These are phyloP conservation scores for Danionella dracula DNA, from an alignment of 2,797 vertebrate genomes.

Conservation along the genomic window DNA sequence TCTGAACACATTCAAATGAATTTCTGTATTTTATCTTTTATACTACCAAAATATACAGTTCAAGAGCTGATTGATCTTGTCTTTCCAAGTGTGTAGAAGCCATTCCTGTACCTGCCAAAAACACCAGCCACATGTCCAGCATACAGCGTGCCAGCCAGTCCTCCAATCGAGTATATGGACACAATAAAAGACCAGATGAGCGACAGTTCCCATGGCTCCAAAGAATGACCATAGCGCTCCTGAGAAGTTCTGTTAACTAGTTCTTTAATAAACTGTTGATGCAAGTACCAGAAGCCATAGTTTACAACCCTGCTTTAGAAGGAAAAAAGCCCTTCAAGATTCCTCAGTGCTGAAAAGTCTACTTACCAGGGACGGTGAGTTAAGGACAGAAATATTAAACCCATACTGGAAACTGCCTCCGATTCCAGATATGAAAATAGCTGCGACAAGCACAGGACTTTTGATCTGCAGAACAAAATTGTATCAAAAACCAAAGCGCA, in stretches of 20 bases:
- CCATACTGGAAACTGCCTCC: constrained; percentile 77
- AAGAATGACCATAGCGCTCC: constrained; percentile 49
- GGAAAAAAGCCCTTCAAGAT: no score
- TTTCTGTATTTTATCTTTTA: no score
- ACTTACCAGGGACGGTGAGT: constrained; percentile 72
- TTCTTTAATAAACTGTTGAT: constrained; percentile 64
- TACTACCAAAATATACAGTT: no score
- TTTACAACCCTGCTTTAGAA: no score
- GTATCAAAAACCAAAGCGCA: neutral
- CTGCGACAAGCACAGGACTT: constrained; percentile 60
- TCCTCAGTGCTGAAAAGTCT: no score
- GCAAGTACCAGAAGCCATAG: constrained; percentile 16
- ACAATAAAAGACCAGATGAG: constrained; percentile 71
- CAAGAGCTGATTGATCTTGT: no score
- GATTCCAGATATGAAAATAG: constrained; percentile 66
- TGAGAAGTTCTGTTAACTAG: constrained; percentile 64
- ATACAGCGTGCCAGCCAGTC: constrained; percentile 56
- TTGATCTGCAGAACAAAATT: constrained; percentile 56
- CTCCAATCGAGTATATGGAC: constrained; percentile 66
- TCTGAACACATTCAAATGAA: no score
- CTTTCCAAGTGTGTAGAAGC: no score
- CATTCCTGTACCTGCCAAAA: constrained; percentile 59
- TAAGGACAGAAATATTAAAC: constrained; percentile 72
- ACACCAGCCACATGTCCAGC: constrained; percentile 35
- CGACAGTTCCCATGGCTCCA: constrained; percentile 60